Percentiles rank a stretch among this genome's conserved stretches.
Conservation (phyloP, 2,888 invertebrate genomes). For the Caenorhabditis japonica region DNA sequence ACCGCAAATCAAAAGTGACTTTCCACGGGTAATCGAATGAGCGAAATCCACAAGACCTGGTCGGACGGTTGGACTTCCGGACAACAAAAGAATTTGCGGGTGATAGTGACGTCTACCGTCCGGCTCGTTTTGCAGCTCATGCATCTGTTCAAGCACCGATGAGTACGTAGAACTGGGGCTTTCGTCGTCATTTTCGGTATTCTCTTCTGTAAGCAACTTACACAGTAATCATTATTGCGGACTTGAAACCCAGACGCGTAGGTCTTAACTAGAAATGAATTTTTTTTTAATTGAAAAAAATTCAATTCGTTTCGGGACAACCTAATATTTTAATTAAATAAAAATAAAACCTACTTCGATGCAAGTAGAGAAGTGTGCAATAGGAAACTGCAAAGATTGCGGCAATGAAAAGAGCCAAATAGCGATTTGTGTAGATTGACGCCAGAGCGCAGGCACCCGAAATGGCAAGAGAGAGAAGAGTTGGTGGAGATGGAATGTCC, state of each 20-base stretch:
- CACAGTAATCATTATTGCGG: too few species aligned
- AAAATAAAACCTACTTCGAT: constrained; percentile 12
- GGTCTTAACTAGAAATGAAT: too few species aligned
- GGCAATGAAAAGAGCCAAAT: constrained; percentile 22
- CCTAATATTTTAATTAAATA: too few species aligned
- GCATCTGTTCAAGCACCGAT: constrained; percentile 41
- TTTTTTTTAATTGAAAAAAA: too few species aligned
- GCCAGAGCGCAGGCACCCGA: constrained; percentile 21
- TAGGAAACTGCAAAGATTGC: constrained; percentile 31
- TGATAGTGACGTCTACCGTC: constrained; percentile 39
- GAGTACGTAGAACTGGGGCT: constrained; percentile 28
- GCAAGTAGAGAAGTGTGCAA: constrained; percentile 23
- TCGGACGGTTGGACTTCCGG: constrained; percentile 70
- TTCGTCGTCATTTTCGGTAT: constrained; percentile 18
- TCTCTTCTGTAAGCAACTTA: constrained; percentile 20
- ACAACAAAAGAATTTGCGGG: constrained; percentile 65
- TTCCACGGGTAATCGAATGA: constrained; percentile 65
- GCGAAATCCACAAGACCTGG: constrained; percentile 70
- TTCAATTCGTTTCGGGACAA: too few species aligned
- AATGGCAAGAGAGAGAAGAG: constrained; percentile 27
- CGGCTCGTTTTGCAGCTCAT: constrained; percentile 44
- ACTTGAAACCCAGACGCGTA: neutral
- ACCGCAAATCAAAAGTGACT: constrained; percentile 62
- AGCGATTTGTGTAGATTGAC: constrained; percentile 36
- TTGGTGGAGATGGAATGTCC: constrained; percentile 42